These are phyloP conservation scores for Drosophila mimica DNA, from an alignment of 2,888 invertebrate genomes.

Conservation along the genomic window DNA sequence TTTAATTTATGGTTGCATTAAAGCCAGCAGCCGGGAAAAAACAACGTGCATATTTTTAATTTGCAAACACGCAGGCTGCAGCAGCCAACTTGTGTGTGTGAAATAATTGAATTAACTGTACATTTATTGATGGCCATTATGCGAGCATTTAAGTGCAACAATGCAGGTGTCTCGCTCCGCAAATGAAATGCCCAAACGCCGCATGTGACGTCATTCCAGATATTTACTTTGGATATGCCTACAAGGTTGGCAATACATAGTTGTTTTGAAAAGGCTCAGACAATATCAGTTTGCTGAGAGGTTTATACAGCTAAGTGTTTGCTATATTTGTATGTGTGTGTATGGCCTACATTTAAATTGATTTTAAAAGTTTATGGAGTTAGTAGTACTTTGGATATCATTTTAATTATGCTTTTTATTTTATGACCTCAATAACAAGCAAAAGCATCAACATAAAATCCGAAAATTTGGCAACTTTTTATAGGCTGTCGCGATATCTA, in stretches of 20 bases:
- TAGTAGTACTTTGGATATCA: slow-evolving; percentile 5
- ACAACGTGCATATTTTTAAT: slow-evolving; percentile 46
- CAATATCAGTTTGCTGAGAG: background rate
- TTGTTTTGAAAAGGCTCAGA: background rate
- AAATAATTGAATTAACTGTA: slow-evolving; percentile 50
- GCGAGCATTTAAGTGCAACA: slow-evolving; percentile 36
- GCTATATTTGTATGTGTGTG: background rate
- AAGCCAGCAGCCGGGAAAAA: slow-evolving; percentile 28
- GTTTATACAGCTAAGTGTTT: background rate
- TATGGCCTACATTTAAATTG: background rate
- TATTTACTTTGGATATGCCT: background rate
- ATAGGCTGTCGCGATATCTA: slow-evolving; percentile 30
- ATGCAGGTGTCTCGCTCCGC: background rate
- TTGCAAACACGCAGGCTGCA: slow-evolving; percentile 13
- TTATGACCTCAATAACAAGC: slow-evolving; percentile 36
- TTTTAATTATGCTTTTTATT: slow-evolving; percentile 54
- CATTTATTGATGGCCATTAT: slow-evolving; percentile 46
- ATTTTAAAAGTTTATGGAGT: slow-evolving; percentile 15
- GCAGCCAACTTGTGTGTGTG: slow-evolving; percentile 4
- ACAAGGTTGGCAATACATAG: background rate
- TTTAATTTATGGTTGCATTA: slow-evolving; percentile 43
- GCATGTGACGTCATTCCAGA: background rate
- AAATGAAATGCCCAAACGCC: slow-evolving; percentile 5
- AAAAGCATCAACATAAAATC: slow-evolving; percentile 39
- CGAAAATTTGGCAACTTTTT: slow-evolving; percentile 24